Conservation (phyloP, 2,888 invertebrate genomes). For the Stictocephala bisonia region DNA sequence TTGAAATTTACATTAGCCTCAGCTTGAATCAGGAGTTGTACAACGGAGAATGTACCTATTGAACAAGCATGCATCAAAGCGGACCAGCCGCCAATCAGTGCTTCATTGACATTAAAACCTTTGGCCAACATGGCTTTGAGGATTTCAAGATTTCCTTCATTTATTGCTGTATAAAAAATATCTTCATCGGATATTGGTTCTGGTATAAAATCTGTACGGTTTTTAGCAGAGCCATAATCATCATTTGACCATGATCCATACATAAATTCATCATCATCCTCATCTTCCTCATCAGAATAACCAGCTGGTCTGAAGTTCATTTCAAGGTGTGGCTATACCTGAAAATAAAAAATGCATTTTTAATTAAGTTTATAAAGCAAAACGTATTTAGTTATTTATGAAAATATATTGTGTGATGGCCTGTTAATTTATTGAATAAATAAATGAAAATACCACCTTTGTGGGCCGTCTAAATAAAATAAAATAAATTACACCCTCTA, state of each 20-base stretch:
- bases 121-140: constrained; percentile 38
- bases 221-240: constrained; percentile 4
- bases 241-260: constrained; percentile 33
- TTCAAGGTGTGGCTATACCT: too few species aligned
- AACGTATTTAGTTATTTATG: too few species aligned
- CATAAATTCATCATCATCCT: constrained; percentile 22
- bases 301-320: constrained; percentile 51
- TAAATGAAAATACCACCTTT: too few species aligned
- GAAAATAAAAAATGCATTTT: not conserved
- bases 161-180: constrained; percentile 43
- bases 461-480: too few species aligned
- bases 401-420: too few species aligned
- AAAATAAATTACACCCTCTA: too few species aligned
- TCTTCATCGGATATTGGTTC: constrained; percentile 36
- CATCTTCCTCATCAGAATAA: constrained; percentile 50
- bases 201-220: not conserved
- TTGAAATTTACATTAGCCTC: constrained; percentile 53
- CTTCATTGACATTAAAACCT: constrained; percentile 46
- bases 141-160: constrained; percentile 30
- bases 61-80: constrained; percentile 51
- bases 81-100: constrained; percentile 45
- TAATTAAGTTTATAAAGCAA: too few species aligned
- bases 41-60: constrained; percentile 45
- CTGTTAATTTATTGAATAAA: too few species aligned
- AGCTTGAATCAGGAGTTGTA: constrained; percentile 48